Conservation (phyloP, 2,113 vertebrate genomes). For the Petrocephalus zakoni region DNA sequence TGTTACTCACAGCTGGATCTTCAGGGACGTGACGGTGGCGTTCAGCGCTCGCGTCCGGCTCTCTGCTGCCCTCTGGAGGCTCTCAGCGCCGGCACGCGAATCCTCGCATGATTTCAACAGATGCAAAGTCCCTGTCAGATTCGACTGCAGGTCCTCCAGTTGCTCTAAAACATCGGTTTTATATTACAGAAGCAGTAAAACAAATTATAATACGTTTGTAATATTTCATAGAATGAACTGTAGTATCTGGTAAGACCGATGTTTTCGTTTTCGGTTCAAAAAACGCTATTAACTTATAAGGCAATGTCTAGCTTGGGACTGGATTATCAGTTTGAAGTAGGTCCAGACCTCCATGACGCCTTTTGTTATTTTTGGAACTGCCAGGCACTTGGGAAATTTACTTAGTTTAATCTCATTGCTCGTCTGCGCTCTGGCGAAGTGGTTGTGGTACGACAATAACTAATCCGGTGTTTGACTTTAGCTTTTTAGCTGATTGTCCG, state of each 20-base stretch:
- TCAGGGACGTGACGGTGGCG: constrained; percentile 35
- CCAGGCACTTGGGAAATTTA: background rate
- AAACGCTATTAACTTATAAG: constrained; percentile 31
- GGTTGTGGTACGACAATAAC: background rate
- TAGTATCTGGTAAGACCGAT: background rate
- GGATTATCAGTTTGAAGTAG: constrained; percentile 24
- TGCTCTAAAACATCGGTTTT: background rate
- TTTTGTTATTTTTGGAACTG: constrained; percentile 4
- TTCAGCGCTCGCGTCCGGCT: constrained; percentile 41
- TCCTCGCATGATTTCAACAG: constrained; percentile 28
- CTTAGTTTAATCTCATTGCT: constrained; percentile 18
- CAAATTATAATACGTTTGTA: background rate
- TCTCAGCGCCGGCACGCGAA: constrained; percentile 35
- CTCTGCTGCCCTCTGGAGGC: constrained; percentile 43
- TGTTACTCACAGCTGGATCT: constrained; percentile 58
- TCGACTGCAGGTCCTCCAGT: background rate
- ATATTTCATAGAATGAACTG: background rate
- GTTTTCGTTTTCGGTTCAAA: background rate
- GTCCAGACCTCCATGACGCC: constrained; percentile 29
- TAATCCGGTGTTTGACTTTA: background rate
- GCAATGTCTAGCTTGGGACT: constrained; percentile 26
- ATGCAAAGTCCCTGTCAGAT: background rate
- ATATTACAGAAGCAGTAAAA: background rate
- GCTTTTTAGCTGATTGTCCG: background rate
- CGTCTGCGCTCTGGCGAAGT: background rate